phyloP scores from a whole-genome alignment of 2,888 invertebrate species.

The Torymus auratus region DNA sequence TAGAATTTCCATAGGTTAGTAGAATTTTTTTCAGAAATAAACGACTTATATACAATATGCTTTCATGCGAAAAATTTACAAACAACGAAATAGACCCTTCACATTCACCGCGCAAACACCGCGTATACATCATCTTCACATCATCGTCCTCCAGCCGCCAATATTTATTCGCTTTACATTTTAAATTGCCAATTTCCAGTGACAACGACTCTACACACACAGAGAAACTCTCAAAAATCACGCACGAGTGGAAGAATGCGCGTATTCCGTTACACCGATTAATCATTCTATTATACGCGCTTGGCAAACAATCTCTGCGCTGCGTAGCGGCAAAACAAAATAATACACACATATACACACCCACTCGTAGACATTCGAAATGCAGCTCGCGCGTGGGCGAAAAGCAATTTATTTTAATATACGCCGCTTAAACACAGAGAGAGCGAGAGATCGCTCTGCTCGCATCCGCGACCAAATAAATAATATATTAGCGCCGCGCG shows the following conservation, averaged over 20 bases:
- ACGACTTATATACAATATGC: no score
- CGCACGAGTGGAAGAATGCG: neutral
- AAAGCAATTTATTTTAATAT: conserved; percentile 54
- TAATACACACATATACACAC: conserved; percentile 17
- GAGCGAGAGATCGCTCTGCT: neutral
- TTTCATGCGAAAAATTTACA: no score
- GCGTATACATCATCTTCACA: no score
- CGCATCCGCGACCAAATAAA: conserved; percentile 27
- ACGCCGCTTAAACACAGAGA: conserved; percentile 38
- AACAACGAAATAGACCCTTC: no score
- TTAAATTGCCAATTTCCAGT: neutral
- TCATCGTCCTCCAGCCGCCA: no score
- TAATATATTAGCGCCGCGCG: conserved; percentile 38
- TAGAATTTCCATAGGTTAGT: no score
- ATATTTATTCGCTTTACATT: neutral
- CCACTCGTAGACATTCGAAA: conserved; percentile 14
- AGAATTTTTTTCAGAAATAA: no score
- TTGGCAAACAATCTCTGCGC: neutral
- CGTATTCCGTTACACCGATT: conserved; percentile 3
- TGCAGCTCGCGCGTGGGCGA: conserved; percentile 13
- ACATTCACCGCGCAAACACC: no score
- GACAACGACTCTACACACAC: neutral
- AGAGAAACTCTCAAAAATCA: no score
- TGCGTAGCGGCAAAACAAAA: neutral
- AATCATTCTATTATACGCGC: conserved; percentile 30